Percentiles rank a stretch among this genome's conserved stretches.
These are phyloP conservation scores for Trinectes maculatus DNA, from an alignment of 2,113 vertebrate species.

Conservation along the genomic window DNA sequence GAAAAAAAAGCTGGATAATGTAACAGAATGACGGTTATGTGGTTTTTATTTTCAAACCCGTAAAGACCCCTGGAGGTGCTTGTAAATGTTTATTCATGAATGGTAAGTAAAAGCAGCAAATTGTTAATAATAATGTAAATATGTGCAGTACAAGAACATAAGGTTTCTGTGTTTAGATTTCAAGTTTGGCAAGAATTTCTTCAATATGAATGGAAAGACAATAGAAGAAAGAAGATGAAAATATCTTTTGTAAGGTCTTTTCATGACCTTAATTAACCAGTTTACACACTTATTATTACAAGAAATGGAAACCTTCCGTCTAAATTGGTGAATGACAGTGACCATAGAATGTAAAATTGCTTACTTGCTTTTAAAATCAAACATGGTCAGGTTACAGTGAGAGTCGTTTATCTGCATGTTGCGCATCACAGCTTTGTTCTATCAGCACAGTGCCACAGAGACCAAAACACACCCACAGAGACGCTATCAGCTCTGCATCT, in stretches of 20 bases:
- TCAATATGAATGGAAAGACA: background rate
- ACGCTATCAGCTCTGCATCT: conserved; percentile 29
- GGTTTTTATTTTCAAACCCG: background rate
- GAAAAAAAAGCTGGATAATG: background rate
- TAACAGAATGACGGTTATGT: background rate
- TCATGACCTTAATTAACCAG: background rate
- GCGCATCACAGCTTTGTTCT: background rate
- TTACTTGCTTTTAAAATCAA: too few species aligned
- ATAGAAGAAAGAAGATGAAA: background rate
- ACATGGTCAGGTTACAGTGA: background rate
- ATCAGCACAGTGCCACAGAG: conserved; percentile 8
- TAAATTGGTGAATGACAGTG: too few species aligned
- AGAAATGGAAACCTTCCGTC: too few species aligned
- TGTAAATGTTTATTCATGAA: background rate
- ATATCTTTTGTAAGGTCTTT: background rate
- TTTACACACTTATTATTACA: background rate
- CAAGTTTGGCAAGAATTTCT: background rate
- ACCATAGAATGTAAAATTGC: too few species aligned
- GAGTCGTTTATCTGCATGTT: background rate
- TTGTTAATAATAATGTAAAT: background rate
- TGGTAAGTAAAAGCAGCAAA: background rate
- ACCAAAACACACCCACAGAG: conserved; percentile 32
- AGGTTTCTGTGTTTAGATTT: background rate
- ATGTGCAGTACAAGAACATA: background rate
- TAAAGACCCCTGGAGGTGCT: background rate